Evolutionary conservation across 2,888 invertebrate genomes (phyloP).

Genomic region (Helleia helle): DNA sequence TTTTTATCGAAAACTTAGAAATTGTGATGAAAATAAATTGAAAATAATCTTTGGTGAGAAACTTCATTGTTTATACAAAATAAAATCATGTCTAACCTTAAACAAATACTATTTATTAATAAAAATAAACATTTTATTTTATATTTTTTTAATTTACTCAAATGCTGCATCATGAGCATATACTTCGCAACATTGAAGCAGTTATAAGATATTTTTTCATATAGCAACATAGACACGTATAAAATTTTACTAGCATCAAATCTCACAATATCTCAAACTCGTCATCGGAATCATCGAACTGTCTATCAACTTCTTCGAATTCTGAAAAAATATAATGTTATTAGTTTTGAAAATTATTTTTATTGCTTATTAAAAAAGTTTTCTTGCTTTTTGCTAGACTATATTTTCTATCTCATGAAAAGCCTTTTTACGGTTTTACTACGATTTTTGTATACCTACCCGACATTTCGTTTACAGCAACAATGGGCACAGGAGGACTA

Average conservation of each 20-base stretch:
- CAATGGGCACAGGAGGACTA: too few relatives aligned
- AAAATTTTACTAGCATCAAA: conserved; percentile 17
- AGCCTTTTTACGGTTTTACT: too few relatives aligned
- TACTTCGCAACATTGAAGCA: neutral
- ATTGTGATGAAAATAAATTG: too few relatives aligned
- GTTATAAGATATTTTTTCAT: conserved; percentile 3
- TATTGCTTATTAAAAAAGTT: too few relatives aligned
- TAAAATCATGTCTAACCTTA: neutral
- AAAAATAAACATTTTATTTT: neutral
- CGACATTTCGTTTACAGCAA: too few relatives aligned
- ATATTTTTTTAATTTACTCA: neutral
- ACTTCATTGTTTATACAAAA: neutral
- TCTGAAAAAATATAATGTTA: too few relatives aligned
- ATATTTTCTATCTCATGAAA: too few relatives aligned
- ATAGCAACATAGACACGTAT: conserved; percentile 8
- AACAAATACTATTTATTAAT: neutral
- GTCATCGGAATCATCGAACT: conserved; percentile 84
- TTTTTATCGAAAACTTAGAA: too few relatives aligned
- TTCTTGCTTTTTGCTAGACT: too few relatives aligned
- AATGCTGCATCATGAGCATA: too few relatives aligned
- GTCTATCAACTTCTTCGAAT: conserved; percentile 75
- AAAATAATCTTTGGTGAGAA: conserved; percentile 3
- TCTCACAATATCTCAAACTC: conserved; percentile 86
- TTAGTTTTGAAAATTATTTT: too few relatives aligned
- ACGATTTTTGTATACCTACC: too few relatives aligned